Evolutionary conservation across 2,888 invertebrate species (phyloP).

Genomic region (Nemotelus pantherinus): DNA sequence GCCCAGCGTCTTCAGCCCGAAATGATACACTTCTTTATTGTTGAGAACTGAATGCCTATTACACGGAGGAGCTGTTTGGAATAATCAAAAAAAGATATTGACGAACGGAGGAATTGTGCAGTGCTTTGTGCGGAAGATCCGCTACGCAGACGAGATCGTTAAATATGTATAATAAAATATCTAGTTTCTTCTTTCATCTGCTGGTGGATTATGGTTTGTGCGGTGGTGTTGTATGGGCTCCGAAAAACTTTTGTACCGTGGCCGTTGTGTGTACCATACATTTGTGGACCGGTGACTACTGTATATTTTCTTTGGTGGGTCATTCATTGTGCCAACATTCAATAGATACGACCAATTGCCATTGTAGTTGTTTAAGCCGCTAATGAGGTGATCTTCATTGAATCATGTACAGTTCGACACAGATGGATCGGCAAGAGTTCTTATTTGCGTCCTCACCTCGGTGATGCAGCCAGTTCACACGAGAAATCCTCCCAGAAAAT

Average conservation of each 20-base stretch:
- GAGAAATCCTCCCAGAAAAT: constrained; percentile 40
- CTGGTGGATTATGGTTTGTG: constrained; percentile 29
- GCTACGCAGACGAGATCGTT: constrained; percentile 38
- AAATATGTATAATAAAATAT: constrained; percentile 34
- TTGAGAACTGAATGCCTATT: constrained; percentile 31
- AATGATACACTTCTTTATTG: constrained; percentile 39
- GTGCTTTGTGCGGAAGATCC: constrained; percentile 21
- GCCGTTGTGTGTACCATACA: constrained; percentile 2
- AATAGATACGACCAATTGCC: constrained; percentile 37
- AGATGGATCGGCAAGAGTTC: background rate
- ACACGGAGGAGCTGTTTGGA: constrained; percentile 37
- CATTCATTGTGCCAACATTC: constrained; percentile 15
- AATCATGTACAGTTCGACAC: constrained; percentile 20
- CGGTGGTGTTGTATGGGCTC: constrained; percentile 9
- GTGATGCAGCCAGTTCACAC: constrained; percentile 9
- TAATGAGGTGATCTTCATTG: constrained; percentile 41
- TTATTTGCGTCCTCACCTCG: background rate
- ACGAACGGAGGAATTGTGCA: background rate
- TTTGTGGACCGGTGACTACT: constrained; percentile 21
- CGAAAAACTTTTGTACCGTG: constrained; percentile 4
- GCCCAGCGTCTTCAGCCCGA: constrained; percentile 5
- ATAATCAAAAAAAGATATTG: constrained; percentile 33
- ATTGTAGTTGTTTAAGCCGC: constrained; percentile 34
- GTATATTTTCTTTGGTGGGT: constrained; percentile 15
- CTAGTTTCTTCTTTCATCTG: constrained; percentile 25